Evolutionary conservation across 2,113 vertebrate genomes (phyloP).

Genomic region (Scomber scombrus): DNA sequence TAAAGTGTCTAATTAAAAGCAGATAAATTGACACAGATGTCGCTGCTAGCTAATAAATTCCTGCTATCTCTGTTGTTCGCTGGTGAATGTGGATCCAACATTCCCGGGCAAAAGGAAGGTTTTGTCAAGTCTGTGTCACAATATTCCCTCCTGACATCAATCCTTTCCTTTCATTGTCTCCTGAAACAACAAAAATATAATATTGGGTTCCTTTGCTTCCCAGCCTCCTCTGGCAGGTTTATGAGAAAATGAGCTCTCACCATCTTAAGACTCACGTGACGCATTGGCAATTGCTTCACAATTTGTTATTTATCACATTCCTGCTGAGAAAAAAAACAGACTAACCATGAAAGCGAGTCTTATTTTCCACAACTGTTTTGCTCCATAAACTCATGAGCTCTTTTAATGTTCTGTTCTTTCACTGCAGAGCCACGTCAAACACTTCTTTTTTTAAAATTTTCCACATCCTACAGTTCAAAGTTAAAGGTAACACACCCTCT

Average conservation of each 20-base stretch:
- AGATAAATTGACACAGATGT: not conserved
- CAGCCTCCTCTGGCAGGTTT: not conserved
- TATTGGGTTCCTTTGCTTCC: not conserved
- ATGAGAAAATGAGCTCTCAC: constrained; percentile 26
- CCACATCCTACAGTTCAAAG: not conserved
- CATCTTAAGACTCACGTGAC: constrained; percentile 1
- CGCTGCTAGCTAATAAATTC: not conserved
- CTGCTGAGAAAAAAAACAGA: not conserved
- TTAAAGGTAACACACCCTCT: constrained; percentile 17
- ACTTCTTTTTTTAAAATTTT: not conserved
- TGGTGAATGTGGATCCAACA: constrained; percentile 27
- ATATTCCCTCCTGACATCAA: constrained; percentile 26
- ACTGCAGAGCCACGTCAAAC: constrained; percentile 17
- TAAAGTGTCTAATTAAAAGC: not conserved
- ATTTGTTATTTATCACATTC: constrained; percentile 31
- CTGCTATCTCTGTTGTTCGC: constrained; percentile 5
- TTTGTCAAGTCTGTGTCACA: constrained; percentile 4
- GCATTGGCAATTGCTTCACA: constrained; percentile 25
- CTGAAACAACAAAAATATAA: constrained; percentile 49
- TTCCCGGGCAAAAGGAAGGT: not conserved
- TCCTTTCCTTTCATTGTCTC: constrained; percentile 68
- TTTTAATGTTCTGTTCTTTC: not conserved
- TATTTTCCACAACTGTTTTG: constrained; percentile 42
- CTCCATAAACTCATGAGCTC: constrained; percentile 8
- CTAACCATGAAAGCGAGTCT: constrained; percentile 7